Evolutionary conservation across 2,113 vertebrate species (phyloP), one percentile per base, ranked within the genome.

Genomic region (Colistium nudipinnis): DNA sequence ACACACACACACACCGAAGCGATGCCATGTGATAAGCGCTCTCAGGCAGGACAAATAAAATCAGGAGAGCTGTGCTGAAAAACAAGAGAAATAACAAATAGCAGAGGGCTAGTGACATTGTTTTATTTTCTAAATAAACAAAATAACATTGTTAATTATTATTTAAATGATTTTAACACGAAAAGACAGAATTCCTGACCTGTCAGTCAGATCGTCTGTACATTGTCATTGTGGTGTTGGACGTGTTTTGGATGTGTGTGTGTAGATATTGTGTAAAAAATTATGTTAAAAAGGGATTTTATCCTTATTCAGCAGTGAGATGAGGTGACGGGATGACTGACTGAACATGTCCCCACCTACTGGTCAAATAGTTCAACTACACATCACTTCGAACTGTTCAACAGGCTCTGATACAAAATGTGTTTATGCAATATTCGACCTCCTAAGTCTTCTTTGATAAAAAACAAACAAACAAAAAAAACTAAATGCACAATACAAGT

Each of bases 341-440:
- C 48, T 60, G 56, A 64, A 30, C 66, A 75, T 75, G 81, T 72
- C 86, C 7, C 91, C 90, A 83, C 88, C 89, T 87, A 67, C 85
- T 90, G 91, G 87, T 33, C 60, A 80, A 28, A 57, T 2, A 1
- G 0, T 0, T 60, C 4, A 19, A 77, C 64, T 89, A 22, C 84
- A 87, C 6, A 35, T 19, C 31, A 35, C 14, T 10, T 8, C 11
- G 7, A 19, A 19, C 52, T 2, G 14, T 8, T 54, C 9, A 19
- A n/a, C 16, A 52, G 28, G 45, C 45, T 2, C 22, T 24, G 12
- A 1, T n/a, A 17, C 17, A 41, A n/a, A n/a, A n/a, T n/a, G n/a
- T n/a, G n/a, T n/a, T n/a, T n/a, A n/a, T n/a, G n/a, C n/a, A n/a
- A n/a, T n/a, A n/a, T n/a, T n/a, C n/a, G n/a, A n/a, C n/a, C n/a